phyloP scores from a whole-genome alignment of 2,797 vertebrate species.

The Cirrhinus molitorella region DNA sequence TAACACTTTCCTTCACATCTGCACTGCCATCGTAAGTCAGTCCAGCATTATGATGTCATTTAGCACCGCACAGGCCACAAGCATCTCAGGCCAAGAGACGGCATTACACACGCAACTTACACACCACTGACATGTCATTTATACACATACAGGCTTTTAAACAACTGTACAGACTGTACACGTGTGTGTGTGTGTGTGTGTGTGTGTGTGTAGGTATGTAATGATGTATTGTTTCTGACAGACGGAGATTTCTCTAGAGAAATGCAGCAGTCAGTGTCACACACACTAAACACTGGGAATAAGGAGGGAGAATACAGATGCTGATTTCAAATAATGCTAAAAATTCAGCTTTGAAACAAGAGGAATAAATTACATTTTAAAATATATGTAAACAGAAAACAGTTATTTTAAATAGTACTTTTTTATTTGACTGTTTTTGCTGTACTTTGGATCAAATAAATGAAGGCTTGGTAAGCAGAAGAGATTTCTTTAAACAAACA shows the following conservation, averaged over 20 bases:
- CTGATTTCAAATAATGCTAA: no score
- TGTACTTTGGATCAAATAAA: no score
- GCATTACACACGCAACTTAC: conserved; percentile 25
- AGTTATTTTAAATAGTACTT: no score
- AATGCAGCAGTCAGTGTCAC: neutral
- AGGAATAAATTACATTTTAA: no score
- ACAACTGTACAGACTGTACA: neutral
- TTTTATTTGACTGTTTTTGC: no score
- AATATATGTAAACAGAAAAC: no score
- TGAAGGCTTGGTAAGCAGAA: no score
- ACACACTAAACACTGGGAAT: neutral
- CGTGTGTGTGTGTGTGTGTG: conserved; percentile 1
- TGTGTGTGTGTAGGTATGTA: neutral
- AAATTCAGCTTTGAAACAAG: no score
- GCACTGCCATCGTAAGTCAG: conserved; percentile 56
- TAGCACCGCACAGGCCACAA: conserved; percentile 28
- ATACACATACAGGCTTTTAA: conserved; percentile 19
- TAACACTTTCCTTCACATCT: conserved; percentile 54
- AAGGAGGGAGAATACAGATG: neutral
- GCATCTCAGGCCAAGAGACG: conserved; percentile 12
- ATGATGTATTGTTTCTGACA: conserved; percentile 33
- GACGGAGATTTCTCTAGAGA: conserved; percentile 4
- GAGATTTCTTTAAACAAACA: no score
- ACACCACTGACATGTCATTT: conserved; percentile 20
- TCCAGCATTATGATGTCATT: conserved; percentile 54